phyloP scores from a whole-genome alignment of 2,113 vertebrate species.

The Semnopithecus entellus region DNA sequence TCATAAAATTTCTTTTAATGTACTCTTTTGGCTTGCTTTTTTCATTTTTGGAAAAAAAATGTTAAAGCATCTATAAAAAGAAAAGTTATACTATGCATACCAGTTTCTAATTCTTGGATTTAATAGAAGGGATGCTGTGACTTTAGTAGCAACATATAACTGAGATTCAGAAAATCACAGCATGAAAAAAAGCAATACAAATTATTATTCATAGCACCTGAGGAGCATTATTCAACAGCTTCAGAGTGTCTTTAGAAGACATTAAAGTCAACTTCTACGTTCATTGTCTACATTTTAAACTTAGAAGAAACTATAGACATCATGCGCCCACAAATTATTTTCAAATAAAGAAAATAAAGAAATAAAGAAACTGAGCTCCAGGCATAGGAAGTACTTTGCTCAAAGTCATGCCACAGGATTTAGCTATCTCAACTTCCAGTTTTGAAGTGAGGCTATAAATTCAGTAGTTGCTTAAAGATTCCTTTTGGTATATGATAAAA shows the following conservation, averaged over 20 bases:
- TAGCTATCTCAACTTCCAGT: not conserved
- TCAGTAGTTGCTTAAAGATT: not conserved
- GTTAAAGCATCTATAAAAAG: not conserved
- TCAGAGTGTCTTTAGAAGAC: not conserved
- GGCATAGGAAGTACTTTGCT: not conserved
- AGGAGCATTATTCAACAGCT: not conserved
- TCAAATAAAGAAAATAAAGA: not conserved
- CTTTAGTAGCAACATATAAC: not conserved
- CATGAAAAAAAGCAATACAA: not conserved
- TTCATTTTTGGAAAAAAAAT: not conserved
- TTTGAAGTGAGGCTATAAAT: not conserved
- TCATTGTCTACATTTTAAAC: not conserved
- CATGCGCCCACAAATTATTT: not conserved
- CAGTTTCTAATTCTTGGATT: constrained; percentile 17
- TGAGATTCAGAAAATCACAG: not conserved
- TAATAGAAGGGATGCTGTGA: not conserved
- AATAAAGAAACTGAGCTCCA: not conserved
- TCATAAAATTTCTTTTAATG: constrained; percentile 16
- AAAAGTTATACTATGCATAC: not conserved
- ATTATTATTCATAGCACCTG: not conserved
- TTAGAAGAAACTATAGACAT: not conserved
- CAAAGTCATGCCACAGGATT: not conserved
- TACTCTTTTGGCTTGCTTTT: constrained; percentile 4
- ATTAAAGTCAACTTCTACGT: not conserved
- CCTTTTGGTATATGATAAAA: not conserved